Conservation (phyloP, 2,888 invertebrate species). For the Dermolepida albohirtum region DNA sequence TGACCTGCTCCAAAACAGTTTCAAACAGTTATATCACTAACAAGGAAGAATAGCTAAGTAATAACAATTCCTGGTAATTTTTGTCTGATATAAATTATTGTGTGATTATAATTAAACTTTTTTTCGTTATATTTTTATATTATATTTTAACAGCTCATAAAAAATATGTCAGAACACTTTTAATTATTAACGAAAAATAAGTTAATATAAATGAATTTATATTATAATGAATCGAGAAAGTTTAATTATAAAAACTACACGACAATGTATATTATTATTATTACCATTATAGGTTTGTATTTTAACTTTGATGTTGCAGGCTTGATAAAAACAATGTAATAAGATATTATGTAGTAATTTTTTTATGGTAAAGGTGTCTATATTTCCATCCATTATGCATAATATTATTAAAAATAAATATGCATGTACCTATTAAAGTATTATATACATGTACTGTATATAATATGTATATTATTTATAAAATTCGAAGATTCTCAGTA, state of each 20-base stretch:
- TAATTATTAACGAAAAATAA: background rate
- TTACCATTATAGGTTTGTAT: constrained; percentile 9
- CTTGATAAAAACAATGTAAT: constrained; percentile 19
- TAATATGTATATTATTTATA: too few species aligned
- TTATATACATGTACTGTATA: too few species aligned
- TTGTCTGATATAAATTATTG: too few species aligned
- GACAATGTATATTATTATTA: constrained; percentile 18
- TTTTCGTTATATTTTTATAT: too few species aligned
- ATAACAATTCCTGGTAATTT: constrained; percentile 6
- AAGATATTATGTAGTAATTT: constrained; percentile 27
- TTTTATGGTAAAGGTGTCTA: constrained; percentile 44
- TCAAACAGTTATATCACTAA: constrained; percentile 19
- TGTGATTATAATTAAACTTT: too few species aligned
- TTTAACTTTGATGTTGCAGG: constrained; percentile 38
- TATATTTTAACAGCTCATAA: too few species aligned
- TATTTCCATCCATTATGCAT: constrained; percentile 23
- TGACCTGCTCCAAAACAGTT: background rate
- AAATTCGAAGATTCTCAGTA: too few species aligned
- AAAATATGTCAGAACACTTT: too few species aligned
- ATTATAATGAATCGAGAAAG: constrained; percentile 18
- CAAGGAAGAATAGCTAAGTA: background rate
- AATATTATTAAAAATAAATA: too few species aligned
- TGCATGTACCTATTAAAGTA: too few species aligned
- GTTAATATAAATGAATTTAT: background rate
- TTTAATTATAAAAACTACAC: constrained; percentile 31